These are phyloP conservation scores for Campylorhamphus procurvoides DNA, from an alignment of 2,113 vertebrate species.

Conservation along the genomic window DNA sequence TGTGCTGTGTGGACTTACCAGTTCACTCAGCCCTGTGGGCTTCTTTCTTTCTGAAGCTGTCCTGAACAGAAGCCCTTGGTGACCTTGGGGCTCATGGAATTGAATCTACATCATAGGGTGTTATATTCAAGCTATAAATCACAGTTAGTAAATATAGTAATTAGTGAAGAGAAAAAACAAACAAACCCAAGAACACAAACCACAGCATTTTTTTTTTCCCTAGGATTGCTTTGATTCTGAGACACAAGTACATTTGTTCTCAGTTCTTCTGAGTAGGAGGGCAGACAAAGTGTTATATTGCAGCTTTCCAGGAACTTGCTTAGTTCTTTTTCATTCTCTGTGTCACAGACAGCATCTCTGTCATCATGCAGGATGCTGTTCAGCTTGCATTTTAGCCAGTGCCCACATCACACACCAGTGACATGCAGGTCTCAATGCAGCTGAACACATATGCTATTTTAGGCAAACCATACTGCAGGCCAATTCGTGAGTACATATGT, in stretches of 20 bases:
- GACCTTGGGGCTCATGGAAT: background rate
- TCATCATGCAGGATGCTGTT: background rate
- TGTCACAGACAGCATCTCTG: background rate
- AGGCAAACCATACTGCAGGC: background rate
- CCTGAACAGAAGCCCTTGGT: background rate
- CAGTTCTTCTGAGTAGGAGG: background rate
- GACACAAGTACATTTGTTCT: background rate
- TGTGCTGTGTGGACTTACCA: background rate
- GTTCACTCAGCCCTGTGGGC: background rate
- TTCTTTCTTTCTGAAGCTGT: background rate
- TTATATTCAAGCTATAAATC: background rate
- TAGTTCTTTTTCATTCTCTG: background rate
- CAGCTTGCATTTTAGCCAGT: background rate
- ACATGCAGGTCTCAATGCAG: background rate
- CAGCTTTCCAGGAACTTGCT: constrained; percentile 7
- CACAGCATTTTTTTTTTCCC: background rate
- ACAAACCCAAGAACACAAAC: background rate
- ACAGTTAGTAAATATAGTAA: background rate
- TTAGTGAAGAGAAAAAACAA: background rate
- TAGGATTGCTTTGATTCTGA: background rate
- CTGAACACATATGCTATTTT: background rate
- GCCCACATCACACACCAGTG: background rate
- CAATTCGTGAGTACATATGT: rapidly evolving
- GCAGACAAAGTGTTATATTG: background rate
- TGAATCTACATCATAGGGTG: background rate